Percentiles rank a stretch among this genome's conserved stretches.
phyloP scores from a whole-genome alignment of 2,113 vertebrate species.

The Onychostoma macrolepis region DNA sequence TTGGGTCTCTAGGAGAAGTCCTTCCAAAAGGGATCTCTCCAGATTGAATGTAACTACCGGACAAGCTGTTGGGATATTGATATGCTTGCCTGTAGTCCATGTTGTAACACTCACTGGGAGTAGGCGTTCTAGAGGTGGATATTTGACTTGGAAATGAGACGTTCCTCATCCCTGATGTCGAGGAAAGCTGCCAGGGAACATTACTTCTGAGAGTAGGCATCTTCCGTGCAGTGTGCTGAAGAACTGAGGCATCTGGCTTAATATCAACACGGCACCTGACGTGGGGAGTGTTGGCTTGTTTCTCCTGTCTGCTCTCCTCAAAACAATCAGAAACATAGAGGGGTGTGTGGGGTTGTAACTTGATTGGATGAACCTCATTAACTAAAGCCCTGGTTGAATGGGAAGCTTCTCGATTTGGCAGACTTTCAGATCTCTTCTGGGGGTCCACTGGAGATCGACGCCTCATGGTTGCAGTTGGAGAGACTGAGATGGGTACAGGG shows the following conservation, averaged over 20 bases:
- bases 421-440: conserved; percentile 70
- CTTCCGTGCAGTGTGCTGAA: conserved; percentile 81
- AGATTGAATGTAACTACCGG: conserved; percentile 74
- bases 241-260: conserved; percentile 87
- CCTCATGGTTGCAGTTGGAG: conserved; percentile 73
- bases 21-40: conserved; percentile 72
- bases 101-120: conserved; percentile 88
- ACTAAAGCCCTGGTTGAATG: conserved; percentile 78
- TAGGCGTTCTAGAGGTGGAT: conserved; percentile 83
- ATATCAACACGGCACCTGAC: conserved; percentile 93
- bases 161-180: conserved; percentile 75
- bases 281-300: conserved; percentile 80
- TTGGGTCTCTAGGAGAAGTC: conserved; percentile 74
- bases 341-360: conserved; percentile 90
- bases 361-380: conserved; percentile 94
- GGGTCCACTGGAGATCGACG: conserved; percentile 73
- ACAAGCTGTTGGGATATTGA: conserved; percentile 76
- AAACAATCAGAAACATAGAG: conserved; percentile 86
- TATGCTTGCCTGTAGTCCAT: conserved; percentile 81
- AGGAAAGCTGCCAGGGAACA: conserved; percentile 76
- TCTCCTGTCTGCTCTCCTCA: conserved; percentile 74
- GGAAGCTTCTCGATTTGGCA: conserved; percentile 72
- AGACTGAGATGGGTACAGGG: conserved; percentile 80
- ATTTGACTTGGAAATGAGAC: conserved; percentile 82
- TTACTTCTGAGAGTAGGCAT: conserved; percentile 69